Conservation (phyloP, 2,888 invertebrate species). For the Sceliomorpha sp. region DNA sequence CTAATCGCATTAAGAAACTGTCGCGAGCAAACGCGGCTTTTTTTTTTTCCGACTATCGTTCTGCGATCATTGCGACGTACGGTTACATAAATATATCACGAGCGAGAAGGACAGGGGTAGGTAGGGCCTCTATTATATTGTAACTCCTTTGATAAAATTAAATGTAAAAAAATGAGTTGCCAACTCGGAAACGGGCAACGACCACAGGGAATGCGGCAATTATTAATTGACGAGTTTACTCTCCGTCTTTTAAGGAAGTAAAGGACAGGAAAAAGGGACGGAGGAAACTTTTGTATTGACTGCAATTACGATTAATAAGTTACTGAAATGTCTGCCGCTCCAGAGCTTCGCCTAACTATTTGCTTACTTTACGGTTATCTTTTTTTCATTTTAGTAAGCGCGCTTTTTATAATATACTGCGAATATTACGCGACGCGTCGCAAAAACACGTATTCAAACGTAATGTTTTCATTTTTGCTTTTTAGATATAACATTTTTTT, state of each 20-base stretch:
- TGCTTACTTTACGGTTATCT: conserved; percentile 37
- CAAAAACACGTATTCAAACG: too few relatives aligned
- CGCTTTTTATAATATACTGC: not conserved
- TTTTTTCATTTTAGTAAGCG: conserved; percentile 2
- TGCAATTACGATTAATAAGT: conserved; percentile 68
- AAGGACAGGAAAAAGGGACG: conserved; percentile 46
- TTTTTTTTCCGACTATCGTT: too few relatives aligned
- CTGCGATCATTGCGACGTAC: too few relatives aligned
- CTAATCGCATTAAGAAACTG: conserved; percentile 20
- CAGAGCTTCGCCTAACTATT: conserved; percentile 26
- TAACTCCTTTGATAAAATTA: conserved; percentile 56
- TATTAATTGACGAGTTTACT: conserved; percentile 73
- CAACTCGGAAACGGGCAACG: conserved; percentile 56
- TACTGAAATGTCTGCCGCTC: conserved; percentile 45
- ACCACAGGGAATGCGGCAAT: conserved; percentile 62
- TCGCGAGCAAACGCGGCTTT: too few relatives aligned
- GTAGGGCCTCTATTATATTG: too few relatives aligned
- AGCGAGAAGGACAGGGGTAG: too few relatives aligned
- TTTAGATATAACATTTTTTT: too few relatives aligned
- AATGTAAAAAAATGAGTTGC: conserved; percentile 61
- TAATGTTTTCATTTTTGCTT: too few relatives aligned
- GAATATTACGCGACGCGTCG: too few relatives aligned
- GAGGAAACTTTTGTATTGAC: conserved; percentile 65
- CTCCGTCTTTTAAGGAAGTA: conserved; percentile 57
- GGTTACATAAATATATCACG: too few relatives aligned